phyloP scores from a whole-genome alignment of 2,113 vertebrate species.

The Ophiodon elongatus region DNA sequence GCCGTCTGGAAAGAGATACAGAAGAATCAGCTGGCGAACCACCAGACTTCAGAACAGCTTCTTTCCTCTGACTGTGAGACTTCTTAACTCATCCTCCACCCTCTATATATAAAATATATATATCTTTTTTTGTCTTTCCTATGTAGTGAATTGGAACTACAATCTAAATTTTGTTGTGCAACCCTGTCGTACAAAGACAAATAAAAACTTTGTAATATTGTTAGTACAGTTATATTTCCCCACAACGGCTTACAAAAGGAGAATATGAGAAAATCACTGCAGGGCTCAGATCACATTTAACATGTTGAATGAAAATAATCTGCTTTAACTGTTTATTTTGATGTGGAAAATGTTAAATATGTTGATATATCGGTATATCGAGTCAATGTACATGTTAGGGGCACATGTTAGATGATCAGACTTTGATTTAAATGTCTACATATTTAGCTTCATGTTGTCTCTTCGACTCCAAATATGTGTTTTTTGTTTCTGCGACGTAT shows the following conservation, averaged over 20 bases:
- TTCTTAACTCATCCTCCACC: no score
- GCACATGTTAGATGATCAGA: not conserved
- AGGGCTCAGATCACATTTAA: not conserved
- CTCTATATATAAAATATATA: no score
- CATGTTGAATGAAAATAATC: not conserved
- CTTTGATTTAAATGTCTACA: not conserved
- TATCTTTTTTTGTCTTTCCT: no score
- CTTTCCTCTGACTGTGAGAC: no score
- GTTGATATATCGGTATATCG: not conserved
- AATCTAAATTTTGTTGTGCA: no score
- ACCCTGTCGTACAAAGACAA: no score
- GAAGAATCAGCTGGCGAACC: no score
- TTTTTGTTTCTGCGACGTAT: not conserved
- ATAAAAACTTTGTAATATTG: not conserved
- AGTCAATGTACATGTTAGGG: not conserved
- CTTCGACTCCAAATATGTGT: not conserved
- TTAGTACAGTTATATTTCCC: not conserved
- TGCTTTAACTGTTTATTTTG: not conserved
- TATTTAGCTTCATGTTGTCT: not conserved
- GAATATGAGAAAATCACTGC: not conserved
- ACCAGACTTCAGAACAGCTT: no score
- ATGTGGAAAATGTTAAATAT: not conserved
- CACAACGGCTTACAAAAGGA: not conserved
- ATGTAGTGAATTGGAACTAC: no score
- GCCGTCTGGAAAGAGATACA: no score